Evolutionary conservation across 2,113 vertebrate species (phyloP).

Genomic region (Onychorhynchus coronatus): DNA sequence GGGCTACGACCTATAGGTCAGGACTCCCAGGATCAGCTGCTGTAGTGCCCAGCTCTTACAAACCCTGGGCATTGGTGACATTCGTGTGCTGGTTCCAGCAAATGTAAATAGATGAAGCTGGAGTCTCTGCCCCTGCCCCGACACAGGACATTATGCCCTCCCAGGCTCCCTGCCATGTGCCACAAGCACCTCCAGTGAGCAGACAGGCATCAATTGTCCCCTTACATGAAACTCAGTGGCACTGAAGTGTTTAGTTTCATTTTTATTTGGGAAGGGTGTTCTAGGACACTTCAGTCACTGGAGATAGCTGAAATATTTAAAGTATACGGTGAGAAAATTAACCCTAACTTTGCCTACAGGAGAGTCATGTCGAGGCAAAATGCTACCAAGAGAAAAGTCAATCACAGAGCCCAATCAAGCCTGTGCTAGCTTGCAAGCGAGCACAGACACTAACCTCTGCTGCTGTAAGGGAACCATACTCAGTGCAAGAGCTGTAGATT

Average conservation of each 20-base stretch:
- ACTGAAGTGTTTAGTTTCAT: not conserved
- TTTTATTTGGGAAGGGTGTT: not conserved
- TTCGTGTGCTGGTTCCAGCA: not conserved
- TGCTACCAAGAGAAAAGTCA: not conserved
- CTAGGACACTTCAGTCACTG: not conserved
- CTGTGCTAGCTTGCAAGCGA: not conserved
- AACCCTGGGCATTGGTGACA: not conserved
- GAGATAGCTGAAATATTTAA: not conserved
- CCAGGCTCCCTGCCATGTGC: fast-evolving
- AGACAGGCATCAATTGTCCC: not conserved
- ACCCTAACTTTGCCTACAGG: not conserved
- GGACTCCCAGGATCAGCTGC: not conserved
- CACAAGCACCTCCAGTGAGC: not conserved
- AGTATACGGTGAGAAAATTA: not conserved
- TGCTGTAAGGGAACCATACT: not conserved
- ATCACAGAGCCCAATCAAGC: not conserved
- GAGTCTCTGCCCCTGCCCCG: not conserved
- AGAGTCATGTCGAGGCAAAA: not conserved
- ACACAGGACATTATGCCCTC: not conserved
- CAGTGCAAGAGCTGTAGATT: not conserved
- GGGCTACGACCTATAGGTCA: not conserved
- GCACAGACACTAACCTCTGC: not conserved
- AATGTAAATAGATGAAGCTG: not conserved
- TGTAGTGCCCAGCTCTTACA: not conserved
- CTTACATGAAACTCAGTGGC: not conserved